Percentiles rank a stretch among this genome's conserved stretches.
Conservation (phyloP, 1,140 invertebrate genomes). For the Dinoponera quadriceps region DNA sequence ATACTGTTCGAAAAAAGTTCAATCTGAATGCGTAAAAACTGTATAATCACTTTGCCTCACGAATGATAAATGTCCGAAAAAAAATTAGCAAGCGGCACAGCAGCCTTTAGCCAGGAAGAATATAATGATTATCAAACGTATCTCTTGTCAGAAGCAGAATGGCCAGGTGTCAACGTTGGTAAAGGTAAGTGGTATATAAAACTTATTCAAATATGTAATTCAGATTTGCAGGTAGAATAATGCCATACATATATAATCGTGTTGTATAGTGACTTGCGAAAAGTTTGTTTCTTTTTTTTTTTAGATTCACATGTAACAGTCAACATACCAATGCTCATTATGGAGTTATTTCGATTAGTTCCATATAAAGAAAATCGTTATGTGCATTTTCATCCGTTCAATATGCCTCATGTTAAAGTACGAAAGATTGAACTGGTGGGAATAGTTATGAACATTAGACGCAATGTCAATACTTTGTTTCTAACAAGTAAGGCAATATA, state of each 20-base stretch:
- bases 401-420: constrained; percentile 39
- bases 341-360: constrained; percentile 24
- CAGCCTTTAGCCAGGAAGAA: not conserved
- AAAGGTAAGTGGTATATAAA: not conserved
- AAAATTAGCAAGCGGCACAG: not conserved
- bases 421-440: constrained; percentile 35
- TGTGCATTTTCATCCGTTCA: constrained; percentile 18
- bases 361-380: constrained; percentile 32
- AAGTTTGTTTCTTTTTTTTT: too few relatives aligned
- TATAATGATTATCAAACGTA: constrained; percentile 1
- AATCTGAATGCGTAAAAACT: too few relatives aligned
- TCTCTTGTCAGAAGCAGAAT: not conserved
- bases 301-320: constrained; percentile 10
- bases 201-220: too few relatives aligned
- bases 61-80: constrained; percentile 12
- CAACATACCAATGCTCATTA: constrained; percentile 18
- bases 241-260: not conserved
- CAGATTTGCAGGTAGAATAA: not conserved
- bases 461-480: not conserved
- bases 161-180: constrained; percentile 18
- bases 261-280: not conserved
- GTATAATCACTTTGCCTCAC: too few relatives aligned
- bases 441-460: not conserved
- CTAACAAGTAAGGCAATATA: constrained; percentile 23
- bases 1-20: too few relatives aligned